Evolutionary conservation across 2,888 invertebrate species (phyloP), one percentile per base, ranked within the genome.

Genomic region (Cosmia trapezina): DNA sequence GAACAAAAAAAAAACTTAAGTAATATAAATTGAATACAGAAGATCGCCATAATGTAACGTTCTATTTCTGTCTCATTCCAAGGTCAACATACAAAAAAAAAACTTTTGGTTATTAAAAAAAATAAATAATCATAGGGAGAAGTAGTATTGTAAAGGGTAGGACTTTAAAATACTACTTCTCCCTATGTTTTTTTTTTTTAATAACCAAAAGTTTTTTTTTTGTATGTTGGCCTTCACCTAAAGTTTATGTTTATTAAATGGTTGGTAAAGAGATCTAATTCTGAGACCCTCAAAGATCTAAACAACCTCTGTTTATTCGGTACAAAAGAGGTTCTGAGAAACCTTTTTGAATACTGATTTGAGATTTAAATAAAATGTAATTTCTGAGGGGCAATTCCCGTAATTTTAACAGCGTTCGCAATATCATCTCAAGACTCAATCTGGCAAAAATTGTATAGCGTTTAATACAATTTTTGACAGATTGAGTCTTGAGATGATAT

Each of bases 271-370:
- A 73, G 73, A 54, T 64, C 14, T 28, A 33, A 78, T 64, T 56
- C 14, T 33, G 33, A 54, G 43, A 61, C 68, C 74, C 17, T 45
- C 51, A 53, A 53, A 62, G n/a, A 62, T 45, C 51, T 62, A 41
- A 77, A 77, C 45, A n/a, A 41, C 5, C 51, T 77, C 33, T 57
- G 53, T 70, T 77, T 63, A 77, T 57, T 77, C 47, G 12, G 56
- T 53, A 47, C 19, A 17, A 62, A 61, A 62, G 47, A 33, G 51
- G 14, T 53, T 70, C n/a, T 11, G 19, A 33, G 62, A 59, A 53
- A 63, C 57, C 56, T 8, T 53, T 70, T 69, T 74, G 69, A 74
- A 78, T 80, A 62, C 57, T 66, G 53, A 74, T 80, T 78, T 49
- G 33, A 14, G 53, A 56, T 68, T 68, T 57, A 45, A 65, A 63